Evolutionary conservation across 2,888 invertebrate genomes (phyloP).

Genomic region (Andrena flavipes): DNA sequence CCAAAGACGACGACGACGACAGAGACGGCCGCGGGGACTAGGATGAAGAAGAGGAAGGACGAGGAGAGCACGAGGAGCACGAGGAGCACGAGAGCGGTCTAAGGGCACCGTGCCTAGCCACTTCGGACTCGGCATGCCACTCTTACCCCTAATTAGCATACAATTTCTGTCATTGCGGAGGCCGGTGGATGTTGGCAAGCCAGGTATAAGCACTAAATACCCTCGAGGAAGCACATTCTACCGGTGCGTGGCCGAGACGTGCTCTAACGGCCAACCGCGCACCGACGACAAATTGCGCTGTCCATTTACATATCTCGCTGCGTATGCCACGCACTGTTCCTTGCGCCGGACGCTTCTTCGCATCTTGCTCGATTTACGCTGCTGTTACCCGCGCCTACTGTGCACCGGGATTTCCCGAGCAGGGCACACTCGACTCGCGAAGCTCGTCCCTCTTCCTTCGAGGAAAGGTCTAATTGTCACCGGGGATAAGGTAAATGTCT

Average conservation of each 20-base stretch:
- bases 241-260: slow-evolving; percentile 41
- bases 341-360: neutral
- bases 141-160: slow-evolving; percentile 78
- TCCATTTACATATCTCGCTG: slow-evolving; percentile 76
- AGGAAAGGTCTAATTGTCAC: neutral
- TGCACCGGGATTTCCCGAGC: neutral
- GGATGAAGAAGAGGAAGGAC: slow-evolving; percentile 30
- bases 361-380: slow-evolving; percentile 37
- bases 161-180: slow-evolving; percentile 79
- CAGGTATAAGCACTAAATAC: slow-evolving; percentile 64
- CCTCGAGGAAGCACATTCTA: slow-evolving; percentile 44
- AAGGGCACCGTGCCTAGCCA: slow-evolving; percentile 45
- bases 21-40: slow-evolving; percentile 3
- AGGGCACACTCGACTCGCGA: neutral
- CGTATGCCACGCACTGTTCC: slow-evolving; percentile 14
- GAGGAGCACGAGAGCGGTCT: slow-evolving; percentile 36
- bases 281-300: slow-evolving; percentile 77
- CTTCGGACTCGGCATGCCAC: slow-evolving; percentile 46
- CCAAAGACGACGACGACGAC: slow-evolving; percentile 6
- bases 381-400: neutral
- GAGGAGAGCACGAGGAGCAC: slow-evolving; percentile 16
- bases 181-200: slow-evolving; percentile 35
- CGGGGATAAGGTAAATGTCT: too few species aligned
- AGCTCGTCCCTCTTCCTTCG: neutral
- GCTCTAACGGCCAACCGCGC: slow-evolving; percentile 46